phyloP scores from a whole-genome alignment of 2,888 invertebrate species.

The Dasysyrphus tricinctus region DNA sequence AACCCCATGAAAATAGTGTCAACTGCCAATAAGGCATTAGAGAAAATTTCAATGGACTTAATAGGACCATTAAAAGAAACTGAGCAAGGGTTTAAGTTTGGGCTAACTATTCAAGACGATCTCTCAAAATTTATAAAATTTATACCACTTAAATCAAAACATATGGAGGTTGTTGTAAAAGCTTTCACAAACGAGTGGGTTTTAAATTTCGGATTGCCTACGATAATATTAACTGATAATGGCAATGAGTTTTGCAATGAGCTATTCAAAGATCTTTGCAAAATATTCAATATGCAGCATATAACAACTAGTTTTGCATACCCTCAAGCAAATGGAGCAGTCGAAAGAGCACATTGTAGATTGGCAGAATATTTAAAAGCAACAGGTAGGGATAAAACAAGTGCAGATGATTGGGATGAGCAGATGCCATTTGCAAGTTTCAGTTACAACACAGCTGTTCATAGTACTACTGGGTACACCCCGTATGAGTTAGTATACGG shows the following conservation, averaged over 20 bases:
- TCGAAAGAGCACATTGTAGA: constrained; percentile 15
- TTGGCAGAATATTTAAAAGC: constrained; percentile 25
- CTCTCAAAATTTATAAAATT: neutral
- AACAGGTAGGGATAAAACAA: constrained; percentile 10
- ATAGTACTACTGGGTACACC: constrained; percentile 23
- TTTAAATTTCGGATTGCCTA: constrained; percentile 17
- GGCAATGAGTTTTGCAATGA: constrained; percentile 17
- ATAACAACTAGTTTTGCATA: constrained; percentile 11
- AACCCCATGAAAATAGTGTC: no score
- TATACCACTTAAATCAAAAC: no score
- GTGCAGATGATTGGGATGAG: constrained; percentile 14
- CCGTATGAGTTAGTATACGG: constrained; percentile 34
- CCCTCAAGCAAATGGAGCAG: constrained; percentile 9
- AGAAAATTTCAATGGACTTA: no score
- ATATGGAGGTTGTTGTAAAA: neutral
- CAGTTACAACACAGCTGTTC: constrained; percentile 29
- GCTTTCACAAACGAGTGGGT: constrained; percentile 26
- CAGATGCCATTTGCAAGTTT: constrained; percentile 27
- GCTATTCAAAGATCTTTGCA: constrained; percentile 14
- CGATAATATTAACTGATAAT: constrained; percentile 5
- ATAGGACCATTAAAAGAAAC: constrained; percentile 9
- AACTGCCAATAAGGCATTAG: no score
- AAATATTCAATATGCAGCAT: constrained; percentile 15
- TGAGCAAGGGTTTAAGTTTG: constrained; percentile 26
- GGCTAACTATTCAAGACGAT: constrained; percentile 21